Evolutionary conservation across 2,113 vertebrate species (phyloP), one percentile per base, ranked within the genome.

Genomic region (Colossoma macropomum): DNA sequence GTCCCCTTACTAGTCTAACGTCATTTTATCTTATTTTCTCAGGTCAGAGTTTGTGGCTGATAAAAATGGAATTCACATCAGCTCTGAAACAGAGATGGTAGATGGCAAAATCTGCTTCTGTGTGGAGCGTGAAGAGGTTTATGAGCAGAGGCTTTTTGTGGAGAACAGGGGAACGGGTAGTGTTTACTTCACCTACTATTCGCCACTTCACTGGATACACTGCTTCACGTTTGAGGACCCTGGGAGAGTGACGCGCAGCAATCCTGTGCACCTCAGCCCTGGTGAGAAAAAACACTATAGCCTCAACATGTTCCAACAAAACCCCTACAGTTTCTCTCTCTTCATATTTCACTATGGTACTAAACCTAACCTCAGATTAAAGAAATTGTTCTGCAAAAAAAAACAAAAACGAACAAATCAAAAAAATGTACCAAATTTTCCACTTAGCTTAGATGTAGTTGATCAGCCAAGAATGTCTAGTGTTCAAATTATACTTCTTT

Each of bases 61-160:
- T 85, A 97, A 97, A 87, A 72, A 93, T 0, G 95, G 93, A 0
- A 79, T 99, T 12, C 83, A 85, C 21, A 93, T 99, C 66, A 15
- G 59, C 65, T 94, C 94, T 0, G 60, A 93, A 0, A 16, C 3
- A 0, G 88, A 81, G 79, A 82, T 85, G 4, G 78, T 65, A 23
- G 82, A 95, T 0, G 95, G 96, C 28, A 90, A 85, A n/a, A 93
- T 97, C 41, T 80, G 30, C 80, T 86, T 97, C 72, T 19, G 21
- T 50, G 0, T 89, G 92, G 89, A 92, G 60, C 56, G 82, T 1
- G 50, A 15, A 0, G 32, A 92, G 69, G 11, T 78, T 65, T 30
- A 0, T 0, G 28, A 23, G 0, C 56, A 97, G 32, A 88, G 79
- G 0, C 3, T 99, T 28, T 69, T 32, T 0, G 92, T 99, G 80